Evolutionary conservation across 2,888 invertebrate genomes (phyloP), one percentile per base, ranked within the genome.

Genomic region (Perizoma flavofasciatum): DNA sequence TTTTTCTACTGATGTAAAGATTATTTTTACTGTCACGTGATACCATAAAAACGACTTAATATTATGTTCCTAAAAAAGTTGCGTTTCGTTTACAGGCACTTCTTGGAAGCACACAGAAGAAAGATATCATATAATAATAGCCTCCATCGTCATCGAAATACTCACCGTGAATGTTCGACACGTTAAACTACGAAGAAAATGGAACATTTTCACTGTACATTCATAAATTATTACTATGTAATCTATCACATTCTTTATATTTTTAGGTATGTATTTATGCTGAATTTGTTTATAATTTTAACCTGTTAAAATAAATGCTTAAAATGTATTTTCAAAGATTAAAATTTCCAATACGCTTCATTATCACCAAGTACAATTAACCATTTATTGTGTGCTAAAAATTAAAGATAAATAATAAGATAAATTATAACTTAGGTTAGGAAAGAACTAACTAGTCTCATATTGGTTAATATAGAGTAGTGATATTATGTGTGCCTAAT

Each of bases 381-480:
- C 82, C 78, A 81, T 79, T 77, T 72, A 72, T 71, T 74, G 76
- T 78, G 75, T 79, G 78, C 76, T 73, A 71, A 75, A 73, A 73
- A 74, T 75, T 74, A 74, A 78, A 75, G 72, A 71, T 77, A 75
- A 78, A 75, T 76, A 66, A 55, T 59, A 67, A 77, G 73, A 73
- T 82, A 82, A 79, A 83, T 83, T 85, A 85, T 83, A 87, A 86
- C 79, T 76, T 88, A 89, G 84, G 59, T 71, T 89, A 90, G 82
- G 78, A 77, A 86, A 86, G 78, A 89, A 90, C 91, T 92, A 92
- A 92, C 91, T 91, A 92, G 91, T 92, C 91, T 92, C 89, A 90
- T 87, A 83, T 84, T 85, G 83, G 77, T 86, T 85, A 86, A 88
- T 83, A 83, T 88, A 89, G 84, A 77, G 68, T 86, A 89, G 85